Evolutionary conservation across 2,888 invertebrate genomes (phyloP).

Genomic region (Polylopha cassiicola): DNA sequence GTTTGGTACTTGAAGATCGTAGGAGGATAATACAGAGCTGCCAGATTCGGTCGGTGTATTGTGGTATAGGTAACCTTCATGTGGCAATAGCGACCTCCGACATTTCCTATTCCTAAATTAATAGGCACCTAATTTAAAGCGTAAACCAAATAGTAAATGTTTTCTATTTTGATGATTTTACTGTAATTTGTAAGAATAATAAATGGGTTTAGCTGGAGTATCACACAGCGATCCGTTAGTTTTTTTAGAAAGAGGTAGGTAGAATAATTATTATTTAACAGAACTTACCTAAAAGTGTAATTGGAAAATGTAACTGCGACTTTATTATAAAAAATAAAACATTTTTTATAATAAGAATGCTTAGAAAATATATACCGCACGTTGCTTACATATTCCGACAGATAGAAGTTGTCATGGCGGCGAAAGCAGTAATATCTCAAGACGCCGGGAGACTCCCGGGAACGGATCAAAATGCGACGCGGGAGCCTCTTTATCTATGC

Average conservation of each 20-base stretch:
- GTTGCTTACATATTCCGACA: slow-evolving; percentile 25
- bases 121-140: slow-evolving; percentile 3
- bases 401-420: slow-evolving; percentile 45
- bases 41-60: slow-evolving; percentile 63
- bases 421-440: slow-evolving; percentile 53
- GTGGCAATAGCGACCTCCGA: slow-evolving; percentile 66
- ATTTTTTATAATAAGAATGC: too few relatives aligned
- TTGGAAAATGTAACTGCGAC: too few relatives aligned
- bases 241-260: too few relatives aligned
- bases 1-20: slow-evolving; percentile 62
- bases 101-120: slow-evolving; percentile 25
- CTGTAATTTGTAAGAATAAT: too few relatives aligned
- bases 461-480: slow-evolving; percentile 40
- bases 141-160: neutral
- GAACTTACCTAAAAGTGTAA: too few relatives aligned
- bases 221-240: too few relatives aligned
- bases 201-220: too few relatives aligned
- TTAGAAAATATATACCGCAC: slow-evolving; percentile 7
- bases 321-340: too few relatives aligned
- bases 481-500: slow-evolving; percentile 53
- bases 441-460: slow-evolving; percentile 41
- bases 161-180: slow-evolving; percentile 6
- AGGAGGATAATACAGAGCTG: slow-evolving; percentile 63
- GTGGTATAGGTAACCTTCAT: slow-evolving; percentile 51
- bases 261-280: too few relatives aligned